Base-by-base conservation (phyloP, 2,797 vertebrate genomes). In the Pseudopleuronectes americanus region DNA sequence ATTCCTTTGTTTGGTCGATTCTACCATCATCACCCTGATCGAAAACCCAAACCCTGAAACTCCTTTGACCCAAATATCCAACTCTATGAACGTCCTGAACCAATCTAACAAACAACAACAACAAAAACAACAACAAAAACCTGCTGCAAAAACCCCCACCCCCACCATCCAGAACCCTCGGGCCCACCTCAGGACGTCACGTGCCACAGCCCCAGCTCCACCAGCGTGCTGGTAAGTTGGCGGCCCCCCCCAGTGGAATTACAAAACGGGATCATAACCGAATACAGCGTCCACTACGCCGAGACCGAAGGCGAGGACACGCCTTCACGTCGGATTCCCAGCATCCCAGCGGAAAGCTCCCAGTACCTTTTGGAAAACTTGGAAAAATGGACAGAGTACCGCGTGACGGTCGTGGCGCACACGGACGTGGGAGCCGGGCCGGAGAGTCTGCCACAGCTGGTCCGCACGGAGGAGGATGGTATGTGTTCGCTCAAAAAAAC, bases 391-490 rank as follows among this genome's bases (percentile, higher is more conserved):
- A 99, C 97, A 91, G 96, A 99, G 78, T 99, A 99, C 93, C 94
- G 92, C 22, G 96, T 99, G 91, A 96, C 96, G 64, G 96, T 99
- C 91, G 96, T 92, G 62, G 97, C 97, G 90, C 96, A 97, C 87
- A 99, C 98, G 64, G 96, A 98, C 86, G 96, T 97, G 70, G 98
- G 98, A 93, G 95, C 96, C 76, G 97, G 98, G 93, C 98, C 98
- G 10, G 96, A 98, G 91, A 99, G 98, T 92, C 89, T 95, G 78
- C 95, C 96, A 59, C 92, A 96, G 90, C 94, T 98, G 92, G 90
- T 97, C 94, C 97, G 98, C 93, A 99, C 98, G 76, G 97, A 99
- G 96, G 98, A 99, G 96, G 98, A 99, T 96, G 98, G 98, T 99
- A 99, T 96, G 98, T 99, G 96, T 87, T 87, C 73, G 69, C 76